Evolutionary conservation across 2,888 invertebrate species (phyloP).

Genomic region (Apamea crenata): DNA sequence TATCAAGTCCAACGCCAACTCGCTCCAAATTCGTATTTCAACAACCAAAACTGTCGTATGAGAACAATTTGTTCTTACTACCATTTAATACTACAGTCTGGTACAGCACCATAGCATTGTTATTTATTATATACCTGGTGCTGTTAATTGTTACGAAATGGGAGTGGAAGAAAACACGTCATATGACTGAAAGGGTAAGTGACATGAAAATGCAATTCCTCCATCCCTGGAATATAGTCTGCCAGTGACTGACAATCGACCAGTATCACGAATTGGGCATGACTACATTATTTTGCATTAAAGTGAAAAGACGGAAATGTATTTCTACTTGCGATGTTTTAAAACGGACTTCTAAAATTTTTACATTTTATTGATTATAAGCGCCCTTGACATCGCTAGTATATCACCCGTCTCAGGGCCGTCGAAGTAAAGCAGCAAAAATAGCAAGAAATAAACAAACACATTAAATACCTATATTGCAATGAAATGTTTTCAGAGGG

Average conservation of each 20-base stretch:
- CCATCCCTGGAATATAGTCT: background rate
- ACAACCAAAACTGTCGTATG: conserved; percentile 93
- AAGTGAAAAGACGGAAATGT: background rate
- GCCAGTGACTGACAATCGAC: background rate
- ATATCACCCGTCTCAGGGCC: background rate
- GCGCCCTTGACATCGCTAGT: background rate
- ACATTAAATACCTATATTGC: background rate
- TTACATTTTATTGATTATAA: background rate
- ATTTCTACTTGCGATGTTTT: background rate
- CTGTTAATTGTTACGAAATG: conserved; percentile 80
- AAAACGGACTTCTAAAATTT: background rate
- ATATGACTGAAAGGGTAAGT: conserved; percentile 54
- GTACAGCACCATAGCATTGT: conserved; percentile 88
- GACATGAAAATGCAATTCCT: background rate
- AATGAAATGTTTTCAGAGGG: conserved; percentile 71
- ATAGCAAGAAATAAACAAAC: background rate
- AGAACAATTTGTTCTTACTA: conserved; percentile 93
- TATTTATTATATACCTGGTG: conserved; percentile 84
- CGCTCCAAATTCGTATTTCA: conserved; percentile 93
- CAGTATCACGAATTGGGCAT: background rate
- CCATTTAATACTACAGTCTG: conserved; percentile 93
- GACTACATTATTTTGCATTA: background rate
- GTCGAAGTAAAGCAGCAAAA: background rate
- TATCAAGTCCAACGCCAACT: conserved; percentile 92
- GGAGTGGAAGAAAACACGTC: conserved; percentile 82